Base-by-base conservation (phyloP, 30 jellyfish, hydroid and myxozoan genomes). In the Aurelia sp. region DNA sequence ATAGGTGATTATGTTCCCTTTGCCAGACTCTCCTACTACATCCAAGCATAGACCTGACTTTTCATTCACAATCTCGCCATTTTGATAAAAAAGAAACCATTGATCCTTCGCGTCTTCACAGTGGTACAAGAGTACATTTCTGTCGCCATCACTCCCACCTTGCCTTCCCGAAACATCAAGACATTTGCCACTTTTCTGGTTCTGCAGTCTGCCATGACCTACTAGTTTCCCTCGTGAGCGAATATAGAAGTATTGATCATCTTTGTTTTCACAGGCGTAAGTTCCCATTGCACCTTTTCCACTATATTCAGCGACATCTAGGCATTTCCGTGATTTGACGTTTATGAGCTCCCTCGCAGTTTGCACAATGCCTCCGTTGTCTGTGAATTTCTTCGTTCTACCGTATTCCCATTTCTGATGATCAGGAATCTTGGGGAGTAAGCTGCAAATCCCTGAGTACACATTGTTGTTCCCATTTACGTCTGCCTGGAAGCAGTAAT, bases 281-380 rank as follows among this genome's bases (percentile, higher is more conserved):
- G 51, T 57, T 22, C 41, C 44, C 55, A 79, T 57, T 20, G 51
- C 51, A 9, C 90, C 90, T 12, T 31, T 16, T 13, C 90, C 90
- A 63, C 48, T 72, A 0, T 5, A 3, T 22, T 82, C 90, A 13
- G 3, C n/a, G 48, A 79, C 90, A 21, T 79, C 90, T 2, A 79
- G 81, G 48, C 90, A 79, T 44, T 64, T 65, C 9, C 78, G 52
- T 20, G 81, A 63, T 18, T 12, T 57, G 18, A 22, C 70, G 17
- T 79, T 79, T 63, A 60, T 78, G 9, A 78, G 38, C 79, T 78
- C 68, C 50, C 79, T 59, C 18, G 88, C 88, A 10, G 31, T 64
- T 64, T 78, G 88, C 51, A 19, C 3, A 21, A 78, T 78, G 21
- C 88, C 88, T 59, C 88, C 88, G 59, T 21, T 63, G 76, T 78